Percentiles rank a stretch among this genome's conserved stretches.
These are phyloP conservation scores for Ormia ochracea DNA, from an alignment of 2,888 invertebrate species.

Conservation along the genomic window DNA sequence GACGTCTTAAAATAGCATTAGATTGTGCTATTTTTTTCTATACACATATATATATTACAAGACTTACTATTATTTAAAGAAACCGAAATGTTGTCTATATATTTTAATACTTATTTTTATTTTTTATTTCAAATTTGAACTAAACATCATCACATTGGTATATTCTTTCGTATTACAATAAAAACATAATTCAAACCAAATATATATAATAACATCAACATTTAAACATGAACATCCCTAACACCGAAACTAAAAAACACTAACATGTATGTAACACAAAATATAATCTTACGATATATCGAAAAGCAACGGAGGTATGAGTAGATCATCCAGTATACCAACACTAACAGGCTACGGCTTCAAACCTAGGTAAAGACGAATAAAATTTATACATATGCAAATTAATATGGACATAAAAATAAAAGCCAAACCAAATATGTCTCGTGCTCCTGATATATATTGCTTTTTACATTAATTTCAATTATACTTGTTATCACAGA, in stretches of 20 bases:
- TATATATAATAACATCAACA: conserved; percentile 56
- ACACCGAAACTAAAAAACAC: conserved; percentile 44
- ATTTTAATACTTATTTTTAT: conserved; percentile 39
- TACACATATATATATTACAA: background rate
- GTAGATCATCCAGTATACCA: conserved; percentile 93
- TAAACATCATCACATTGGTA: conserved; percentile 60
- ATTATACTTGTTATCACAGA: background rate
- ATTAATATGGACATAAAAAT: background rate
- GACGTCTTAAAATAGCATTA: no score
- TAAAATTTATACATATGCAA: background rate
- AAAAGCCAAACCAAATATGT: background rate
- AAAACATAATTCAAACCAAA: conserved; percentile 36
- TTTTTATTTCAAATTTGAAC: conserved; percentile 56
- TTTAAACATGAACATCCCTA: conserved; percentile 57
- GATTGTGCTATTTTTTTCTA: no score
- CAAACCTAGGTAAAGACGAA: conserved; percentile 75
- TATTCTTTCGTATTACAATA: conserved; percentile 52
- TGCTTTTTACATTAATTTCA: background rate
- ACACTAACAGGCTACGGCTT: conserved; percentile 80
- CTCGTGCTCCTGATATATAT: background rate
- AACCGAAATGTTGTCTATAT: background rate
- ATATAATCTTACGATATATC: conserved; percentile 57
- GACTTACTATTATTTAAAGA: background rate
- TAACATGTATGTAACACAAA: conserved; percentile 45
- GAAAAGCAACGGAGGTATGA: conserved; percentile 83